phyloP scores from a whole-genome alignment of 2,113 vertebrate species.

The Oncorhynchus mykiss region DNA sequence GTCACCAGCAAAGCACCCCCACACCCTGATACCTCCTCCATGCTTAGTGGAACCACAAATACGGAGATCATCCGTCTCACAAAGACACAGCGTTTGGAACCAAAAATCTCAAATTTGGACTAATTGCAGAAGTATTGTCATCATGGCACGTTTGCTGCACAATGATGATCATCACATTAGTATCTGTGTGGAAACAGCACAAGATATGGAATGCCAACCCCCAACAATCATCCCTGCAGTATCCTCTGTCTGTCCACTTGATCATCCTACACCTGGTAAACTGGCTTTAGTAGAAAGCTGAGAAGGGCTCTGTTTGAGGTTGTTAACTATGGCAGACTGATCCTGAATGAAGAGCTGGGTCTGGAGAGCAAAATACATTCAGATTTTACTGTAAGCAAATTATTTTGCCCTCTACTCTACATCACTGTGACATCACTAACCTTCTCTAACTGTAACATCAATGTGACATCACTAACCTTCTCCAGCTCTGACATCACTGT shows the following conservation, averaged over 20 bases:
- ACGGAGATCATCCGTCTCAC: too few relatives aligned
- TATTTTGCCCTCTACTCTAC: background rate
- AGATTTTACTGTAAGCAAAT: background rate
- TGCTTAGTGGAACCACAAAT: too few relatives aligned
- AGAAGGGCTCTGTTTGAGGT: conserved; percentile 10
- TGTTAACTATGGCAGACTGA: conserved; percentile 33
- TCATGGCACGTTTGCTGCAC: too few relatives aligned
- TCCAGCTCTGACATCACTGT: conserved; percentile 72
- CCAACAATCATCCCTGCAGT: background rate
- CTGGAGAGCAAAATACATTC: conserved; percentile 31
- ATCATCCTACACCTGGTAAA: background rate
- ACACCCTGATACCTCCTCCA: too few relatives aligned
- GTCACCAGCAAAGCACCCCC: too few relatives aligned
- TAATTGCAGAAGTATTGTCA: too few relatives aligned
- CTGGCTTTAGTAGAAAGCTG: background rate
- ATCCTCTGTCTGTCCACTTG: background rate
- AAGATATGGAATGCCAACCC: background rate
- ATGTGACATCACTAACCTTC: conserved; percentile 61
- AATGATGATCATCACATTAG: too few relatives aligned
- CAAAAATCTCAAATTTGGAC: too few relatives aligned
- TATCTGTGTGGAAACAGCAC: background rate
- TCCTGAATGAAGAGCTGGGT: conserved; percentile 53
- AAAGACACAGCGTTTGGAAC: too few relatives aligned
- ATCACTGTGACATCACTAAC: background rate
- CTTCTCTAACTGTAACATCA: background rate